Base-by-base conservation (phyloP, 2,797 vertebrate species). In the Spinus olivaceus region DNA sequence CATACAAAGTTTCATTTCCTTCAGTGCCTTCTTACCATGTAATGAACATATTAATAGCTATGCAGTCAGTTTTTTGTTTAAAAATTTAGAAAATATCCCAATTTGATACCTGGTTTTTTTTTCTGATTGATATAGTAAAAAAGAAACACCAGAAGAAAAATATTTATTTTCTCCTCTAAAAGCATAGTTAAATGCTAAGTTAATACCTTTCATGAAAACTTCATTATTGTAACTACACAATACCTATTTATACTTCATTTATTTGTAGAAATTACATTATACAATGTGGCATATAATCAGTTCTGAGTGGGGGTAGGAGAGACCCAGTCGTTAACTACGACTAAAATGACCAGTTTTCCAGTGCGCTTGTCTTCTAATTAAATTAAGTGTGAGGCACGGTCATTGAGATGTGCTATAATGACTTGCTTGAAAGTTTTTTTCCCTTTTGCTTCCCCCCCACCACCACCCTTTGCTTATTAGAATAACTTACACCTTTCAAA, bases 321-420 rank as follows among this genome's bases (percentile, higher is more conserved):
- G 70, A 81, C 93, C 42, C 76, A 77, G 76, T 95, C 3, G 81
- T 81, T 96, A 90, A 94, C 86, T 95, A 81, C 8, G 14, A 94
- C 81, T 70, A 88, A 96, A 96, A 90, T 70, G 67, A 93, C 78
- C 81, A 74, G 70, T 89, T 97, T 96, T 96, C 83, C 88, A 66
- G 79, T 14, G 86, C 63, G 83, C 93, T 95, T 96, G 71, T 88
- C 91, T 90, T 78, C 77, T 97, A 96, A 96, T 96, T 96, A 95
- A 96, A 96, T 96, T 94, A 95, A 94, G 72, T n/a, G 25, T 88
- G 56, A 83, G 85, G 49, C 85, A 86, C 15, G 3, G 78, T 63
- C 90, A 94, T 47, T 88, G 80, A 87, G 91, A 91, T 85, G 66
- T 15, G 66, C 83, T 87, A 56, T 81, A 90, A 94, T 49, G 47